phyloP scores from a whole-genome alignment of 2,113 vertebrate species.

The Brienomyrus longianalis region DNA sequence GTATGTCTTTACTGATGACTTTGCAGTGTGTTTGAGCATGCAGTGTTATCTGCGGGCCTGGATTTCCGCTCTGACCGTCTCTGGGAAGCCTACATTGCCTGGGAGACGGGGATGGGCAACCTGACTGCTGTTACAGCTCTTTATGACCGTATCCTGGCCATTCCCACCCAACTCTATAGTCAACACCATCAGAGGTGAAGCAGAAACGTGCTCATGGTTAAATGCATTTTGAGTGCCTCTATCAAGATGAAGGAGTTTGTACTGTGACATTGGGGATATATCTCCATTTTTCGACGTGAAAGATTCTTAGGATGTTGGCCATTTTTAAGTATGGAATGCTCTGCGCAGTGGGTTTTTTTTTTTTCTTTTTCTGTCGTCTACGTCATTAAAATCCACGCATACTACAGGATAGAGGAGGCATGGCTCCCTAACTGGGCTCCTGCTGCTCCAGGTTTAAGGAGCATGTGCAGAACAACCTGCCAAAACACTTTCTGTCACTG shows the following conservation, averaged over 20 bases:
- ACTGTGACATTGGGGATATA: background rate
- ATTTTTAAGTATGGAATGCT: background rate
- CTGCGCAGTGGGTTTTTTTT: background rate
- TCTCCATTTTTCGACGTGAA: background rate
- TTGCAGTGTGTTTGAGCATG: conserved; percentile 70
- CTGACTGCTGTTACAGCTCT: conserved; percentile 82
- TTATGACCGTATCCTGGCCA: conserved; percentile 89
- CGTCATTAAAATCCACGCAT: background rate
- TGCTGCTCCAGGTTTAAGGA: conserved; percentile 80
- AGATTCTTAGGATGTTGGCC: background rate
- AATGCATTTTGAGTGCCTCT: background rate
- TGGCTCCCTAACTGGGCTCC: background rate
- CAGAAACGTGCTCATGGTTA: background rate
- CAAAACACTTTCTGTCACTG: conserved; percentile 81
- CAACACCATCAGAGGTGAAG: conserved; percentile 89
- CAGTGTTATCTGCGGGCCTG: conserved; percentile 87
- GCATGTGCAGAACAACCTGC: conserved; percentile 86
- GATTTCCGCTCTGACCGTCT: conserved; percentile 95
- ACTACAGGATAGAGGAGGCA: background rate
- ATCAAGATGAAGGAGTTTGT: background rate
- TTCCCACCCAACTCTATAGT: conserved; percentile 91
- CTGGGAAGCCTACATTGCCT: conserved; percentile 91
- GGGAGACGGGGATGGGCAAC: conserved; percentile 85
- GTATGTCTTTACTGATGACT: background rate
- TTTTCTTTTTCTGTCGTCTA: background rate